Evolutionary conservation across 1,140 invertebrate species (phyloP), one percentile per base, ranked within the genome.

Genomic region (Andrena cerasifolii): DNA sequence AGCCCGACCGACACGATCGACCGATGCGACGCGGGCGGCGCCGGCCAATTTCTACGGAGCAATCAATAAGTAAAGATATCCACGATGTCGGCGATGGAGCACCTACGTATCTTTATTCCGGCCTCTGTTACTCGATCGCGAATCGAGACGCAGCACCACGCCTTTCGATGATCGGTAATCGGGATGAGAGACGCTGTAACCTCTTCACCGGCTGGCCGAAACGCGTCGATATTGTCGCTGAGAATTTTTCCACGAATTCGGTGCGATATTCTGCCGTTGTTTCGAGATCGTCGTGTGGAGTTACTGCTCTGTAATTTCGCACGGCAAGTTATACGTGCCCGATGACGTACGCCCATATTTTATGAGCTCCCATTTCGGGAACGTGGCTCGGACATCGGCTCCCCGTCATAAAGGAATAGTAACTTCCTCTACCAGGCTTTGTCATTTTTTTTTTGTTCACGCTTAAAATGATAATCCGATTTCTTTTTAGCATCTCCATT

Each of bases 1-100:
- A 80, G 74, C 78, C 79, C 84, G 85, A 90, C 36, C 36, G 36
- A 40, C 36, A 40, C 88, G 88, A 92, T 92, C 89, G 91, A 92
- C 90, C 89, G 88, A 89, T 88, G 89, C 85, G 88, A 90, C 83
- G 88, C 89, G 88, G 88, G 90, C 90, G 90, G 90, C 87, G 90
- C 89, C 90, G 89, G 87, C 89, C 89, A 91, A 91, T 91, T 91
- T 88, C 86, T 86, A 87, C 83, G 73, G 83, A 79, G 78, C 87
- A 92, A 92, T 92, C 90, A 90, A 92, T 91, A 91, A 91, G 84
- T 85, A 88, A 76, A 86, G 87, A 86, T 80, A 88, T 63, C 68
- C 83, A 80, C 78, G 62, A 80, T 65, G 61, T 84, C 81, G 78
- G 40, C 81, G 51, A 76, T 33, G 24, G 8, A 73, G 47, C 31